phyloP scores from a whole-genome alignment of 2,888 invertebrate genomes.

The Dione vanillae region DNA sequence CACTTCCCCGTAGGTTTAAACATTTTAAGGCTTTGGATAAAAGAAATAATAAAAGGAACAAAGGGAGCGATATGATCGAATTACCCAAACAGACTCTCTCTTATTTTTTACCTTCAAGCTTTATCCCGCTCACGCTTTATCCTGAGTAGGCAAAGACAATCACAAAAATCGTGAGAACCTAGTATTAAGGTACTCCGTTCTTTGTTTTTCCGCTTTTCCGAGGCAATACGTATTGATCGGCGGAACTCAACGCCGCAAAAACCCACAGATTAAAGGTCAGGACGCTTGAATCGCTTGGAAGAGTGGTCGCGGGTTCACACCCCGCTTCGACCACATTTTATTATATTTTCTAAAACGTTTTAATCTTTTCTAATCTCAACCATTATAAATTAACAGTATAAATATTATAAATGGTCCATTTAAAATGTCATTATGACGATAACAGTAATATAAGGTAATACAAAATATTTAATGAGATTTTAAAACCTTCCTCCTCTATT shows the following conservation, averaged over 20 bases:
- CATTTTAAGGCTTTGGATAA: no score
- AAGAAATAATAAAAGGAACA: no score
- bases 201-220: neutral
- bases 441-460: neutral
- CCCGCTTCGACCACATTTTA: neutral
- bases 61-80: no score
- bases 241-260: neutral
- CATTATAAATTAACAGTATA: neutral
- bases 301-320: neutral
- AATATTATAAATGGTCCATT: neutral
- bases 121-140: no score
- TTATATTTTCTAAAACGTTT: neutral
- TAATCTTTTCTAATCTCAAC: neutral
- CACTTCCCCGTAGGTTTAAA: no score
- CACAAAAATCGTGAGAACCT: no score
- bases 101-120: neutral
- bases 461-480: slow-evolving; percentile 8
- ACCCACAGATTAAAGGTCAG: no score
- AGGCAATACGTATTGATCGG: neutral
- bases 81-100: no score
- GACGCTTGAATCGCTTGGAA: neutral
- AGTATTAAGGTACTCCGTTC: no score
- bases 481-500: slow-evolving; percentile 8
- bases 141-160: no score
- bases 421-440: slow-evolving; percentile 3